Evolutionary conservation across 1,140 invertebrate genomes (phyloP).

Genomic region (Cotesia glomerata): DNA sequence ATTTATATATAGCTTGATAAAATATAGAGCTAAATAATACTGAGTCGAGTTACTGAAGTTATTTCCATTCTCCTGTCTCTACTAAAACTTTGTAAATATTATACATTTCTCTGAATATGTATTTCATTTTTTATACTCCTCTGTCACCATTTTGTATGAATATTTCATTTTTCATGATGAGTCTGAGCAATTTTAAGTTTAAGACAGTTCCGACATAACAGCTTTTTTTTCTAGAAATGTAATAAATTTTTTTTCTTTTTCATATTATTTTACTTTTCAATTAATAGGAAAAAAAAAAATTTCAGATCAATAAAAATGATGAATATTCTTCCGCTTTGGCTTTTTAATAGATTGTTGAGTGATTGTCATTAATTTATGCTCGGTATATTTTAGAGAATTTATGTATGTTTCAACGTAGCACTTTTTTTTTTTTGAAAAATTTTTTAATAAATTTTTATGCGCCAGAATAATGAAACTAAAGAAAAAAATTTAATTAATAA

Average conservation of each 20-base stretch:
- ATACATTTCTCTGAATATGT: conserved; percentile 1
- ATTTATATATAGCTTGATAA: too few species aligned
- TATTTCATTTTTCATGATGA: conserved; percentile 19
- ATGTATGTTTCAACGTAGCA: too few species aligned
- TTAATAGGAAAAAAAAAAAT: neutral
- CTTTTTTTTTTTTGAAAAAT: too few species aligned
- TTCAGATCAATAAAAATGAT: neutral
- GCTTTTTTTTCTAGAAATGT: neutral
- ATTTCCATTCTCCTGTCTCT: neutral
- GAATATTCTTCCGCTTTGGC: too few species aligned
- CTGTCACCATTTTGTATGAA: conserved; percentile 4
- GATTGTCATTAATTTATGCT: too few species aligned
- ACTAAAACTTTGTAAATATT: conserved; percentile 14
- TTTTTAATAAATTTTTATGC: too few species aligned
- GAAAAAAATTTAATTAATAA: too few species aligned
- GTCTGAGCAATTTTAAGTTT: neutral
- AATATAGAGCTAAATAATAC: neutral
- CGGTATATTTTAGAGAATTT: too few species aligned
- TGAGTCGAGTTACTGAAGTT: conserved; percentile 3
- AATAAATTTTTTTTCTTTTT: neutral
- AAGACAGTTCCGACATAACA: neutral
- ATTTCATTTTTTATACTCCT: neutral
- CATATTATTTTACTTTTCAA: too few species aligned
- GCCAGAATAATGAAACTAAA: too few species aligned
- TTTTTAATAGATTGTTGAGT: too few species aligned